Evolutionary conservation across 2,888 invertebrate species (phyloP).

Genomic region (Nezara viridula): DNA sequence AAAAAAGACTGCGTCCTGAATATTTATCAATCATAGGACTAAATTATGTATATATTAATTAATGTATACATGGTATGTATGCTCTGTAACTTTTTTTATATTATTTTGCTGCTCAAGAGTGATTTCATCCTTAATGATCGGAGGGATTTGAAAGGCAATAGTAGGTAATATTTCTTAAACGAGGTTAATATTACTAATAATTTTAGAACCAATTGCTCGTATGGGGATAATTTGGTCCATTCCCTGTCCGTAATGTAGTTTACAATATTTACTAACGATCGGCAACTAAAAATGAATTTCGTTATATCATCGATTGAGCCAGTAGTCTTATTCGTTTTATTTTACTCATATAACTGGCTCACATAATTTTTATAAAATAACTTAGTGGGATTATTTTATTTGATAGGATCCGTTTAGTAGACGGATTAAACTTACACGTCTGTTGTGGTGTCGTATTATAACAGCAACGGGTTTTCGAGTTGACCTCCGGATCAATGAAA

Average conservation of each 20-base stretch:
- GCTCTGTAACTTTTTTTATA: too few relatives aligned
- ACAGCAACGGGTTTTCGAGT: not conserved
- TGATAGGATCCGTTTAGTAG: not conserved
- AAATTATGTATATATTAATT: too few relatives aligned
- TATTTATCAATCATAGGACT: too few relatives aligned
- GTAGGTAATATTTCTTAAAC: not conserved
- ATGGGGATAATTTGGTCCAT: not conserved
- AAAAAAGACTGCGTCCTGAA: too few relatives aligned
- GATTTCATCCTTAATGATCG: not conserved
- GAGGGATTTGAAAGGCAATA: too few relatives aligned
- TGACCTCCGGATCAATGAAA: not conserved
- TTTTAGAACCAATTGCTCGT: not conserved
- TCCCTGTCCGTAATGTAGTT: not conserved
- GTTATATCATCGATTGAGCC: not conserved
- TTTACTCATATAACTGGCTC: not conserved
- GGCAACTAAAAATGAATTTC: not conserved
- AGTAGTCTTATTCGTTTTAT: not conserved
- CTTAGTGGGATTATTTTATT: not conserved
- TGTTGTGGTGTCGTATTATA: not conserved
- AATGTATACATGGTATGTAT: too few relatives aligned
- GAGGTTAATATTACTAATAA: not conserved
- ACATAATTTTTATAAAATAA: not conserved
- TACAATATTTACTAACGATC: not conserved
- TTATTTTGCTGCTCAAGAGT: not conserved
- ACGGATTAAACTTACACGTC: not conserved